Conservation (phyloP, 2,888 invertebrate genomes). For the Habrosyne pyritoides region DNA sequence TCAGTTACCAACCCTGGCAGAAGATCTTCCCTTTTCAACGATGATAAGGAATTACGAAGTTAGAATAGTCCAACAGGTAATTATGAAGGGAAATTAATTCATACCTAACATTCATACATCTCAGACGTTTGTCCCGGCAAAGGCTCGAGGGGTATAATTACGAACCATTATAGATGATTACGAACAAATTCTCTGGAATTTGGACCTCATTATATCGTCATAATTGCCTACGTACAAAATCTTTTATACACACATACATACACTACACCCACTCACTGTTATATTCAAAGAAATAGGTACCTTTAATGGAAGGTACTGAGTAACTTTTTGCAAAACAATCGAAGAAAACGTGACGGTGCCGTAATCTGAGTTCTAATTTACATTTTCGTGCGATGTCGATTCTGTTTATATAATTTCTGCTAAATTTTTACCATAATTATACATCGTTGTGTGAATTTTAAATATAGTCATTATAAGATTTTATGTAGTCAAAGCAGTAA, state of each 20-base stretch:
- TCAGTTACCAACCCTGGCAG: too few relatives aligned
- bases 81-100: not conserved
- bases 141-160: not conserved
- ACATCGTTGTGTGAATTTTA: constrained; percentile 31
- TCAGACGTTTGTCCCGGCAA: not conserved
- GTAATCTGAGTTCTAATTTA: constrained; percentile 40
- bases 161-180: not conserved
- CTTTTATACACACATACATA: not conserved
- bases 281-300: constrained; percentile 7
- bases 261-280: not conserved
- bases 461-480: constrained; percentile 42
- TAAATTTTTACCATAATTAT: constrained; percentile 44
- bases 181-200: not conserved
- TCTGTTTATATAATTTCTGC: constrained; percentile 40
- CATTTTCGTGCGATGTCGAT: constrained; percentile 47
- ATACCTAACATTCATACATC: not conserved
- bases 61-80: not conserved
- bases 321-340: constrained; percentile 38
- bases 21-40: too few relatives aligned
- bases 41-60: too few relatives aligned
- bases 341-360: constrained; percentile 29
- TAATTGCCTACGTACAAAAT: not conserved
- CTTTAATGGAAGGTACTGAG: constrained; percentile 20
- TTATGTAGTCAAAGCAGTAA: constrained; percentile 26
- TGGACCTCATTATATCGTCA: not conserved